Evolutionary conservation across 2,113 vertebrate species (phyloP).

Genomic region (Theropithecus gelada): DNA sequence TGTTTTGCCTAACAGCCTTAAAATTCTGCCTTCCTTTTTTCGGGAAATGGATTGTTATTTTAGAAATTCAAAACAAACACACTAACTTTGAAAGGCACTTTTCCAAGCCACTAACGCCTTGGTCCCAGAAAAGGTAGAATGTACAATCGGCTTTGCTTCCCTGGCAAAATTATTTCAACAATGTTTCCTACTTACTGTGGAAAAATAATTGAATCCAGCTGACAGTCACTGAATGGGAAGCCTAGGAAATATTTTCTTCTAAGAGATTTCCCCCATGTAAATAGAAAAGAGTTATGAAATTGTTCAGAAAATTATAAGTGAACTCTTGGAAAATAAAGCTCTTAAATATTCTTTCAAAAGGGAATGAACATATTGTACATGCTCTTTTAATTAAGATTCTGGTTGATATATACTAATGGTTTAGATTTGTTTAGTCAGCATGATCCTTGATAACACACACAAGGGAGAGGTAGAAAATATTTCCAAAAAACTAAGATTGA

Average conservation of each 20-base stretch:
- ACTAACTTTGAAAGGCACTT: not conserved
- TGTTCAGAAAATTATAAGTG: not conserved
- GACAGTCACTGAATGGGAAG: not conserved
- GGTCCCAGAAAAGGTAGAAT: slow-evolving; percentile 18
- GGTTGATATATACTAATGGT: not conserved
- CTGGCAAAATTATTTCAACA: slow-evolving; percentile 38
- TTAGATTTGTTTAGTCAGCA: not conserved
- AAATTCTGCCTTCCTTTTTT: slow-evolving; percentile 1
- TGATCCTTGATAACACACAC: not conserved
- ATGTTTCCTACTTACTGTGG: not conserved
- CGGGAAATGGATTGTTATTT: not conserved
- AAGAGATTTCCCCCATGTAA: not conserved
- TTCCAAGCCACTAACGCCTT: not conserved
- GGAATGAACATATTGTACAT: not conserved
- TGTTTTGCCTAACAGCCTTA: not conserved
- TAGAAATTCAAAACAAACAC: not conserved
- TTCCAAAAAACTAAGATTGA: not conserved
- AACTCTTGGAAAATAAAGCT: not conserved
- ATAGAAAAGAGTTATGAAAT: not conserved
- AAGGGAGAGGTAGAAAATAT: not conserved
- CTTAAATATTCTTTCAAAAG: not conserved
- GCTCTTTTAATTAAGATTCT: not conserved
- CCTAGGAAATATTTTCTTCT: not conserved
- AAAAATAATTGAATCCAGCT: not conserved
- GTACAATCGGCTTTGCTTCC: not conserved